These are phyloP conservation scores for Chymomyza costata DNA, from an alignment of 1,140 invertebrate species.

Conservation along the genomic window DNA sequence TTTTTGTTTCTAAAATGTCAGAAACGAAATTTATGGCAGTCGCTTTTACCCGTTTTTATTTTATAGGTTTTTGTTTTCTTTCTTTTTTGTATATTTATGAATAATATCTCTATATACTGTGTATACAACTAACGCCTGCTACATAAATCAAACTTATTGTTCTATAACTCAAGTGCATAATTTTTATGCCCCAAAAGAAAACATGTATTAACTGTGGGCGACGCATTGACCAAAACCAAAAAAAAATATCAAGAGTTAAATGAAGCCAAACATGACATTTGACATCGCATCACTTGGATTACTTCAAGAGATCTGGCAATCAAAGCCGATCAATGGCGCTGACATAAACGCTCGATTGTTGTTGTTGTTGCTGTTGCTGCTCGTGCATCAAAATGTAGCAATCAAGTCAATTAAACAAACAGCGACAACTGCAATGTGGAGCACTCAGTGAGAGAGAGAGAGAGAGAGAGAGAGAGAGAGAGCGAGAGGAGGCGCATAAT, in stretches of 20 bases:
- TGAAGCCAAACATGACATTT: slow-evolving; percentile 46
- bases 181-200: slow-evolving; percentile 13
- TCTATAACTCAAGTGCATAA: slow-evolving; percentile 39
- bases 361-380: slow-evolving; percentile 48
- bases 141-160: slow-evolving; percentile 54
- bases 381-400: slow-evolving; percentile 52
- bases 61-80: not conserved
- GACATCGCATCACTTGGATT: slow-evolving; percentile 53
- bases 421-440: slow-evolving; percentile 32
- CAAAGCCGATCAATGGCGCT: slow-evolving; percentile 19
- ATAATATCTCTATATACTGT: no score
- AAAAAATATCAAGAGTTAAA: slow-evolving; percentile 10
- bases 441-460: not conserved
- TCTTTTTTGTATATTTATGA: not conserved
- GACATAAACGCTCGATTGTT: slow-evolving; percentile 30
- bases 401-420: slow-evolving; percentile 73
- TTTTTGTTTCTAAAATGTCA: slow-evolving; percentile 1
- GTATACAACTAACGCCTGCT: not conserved
- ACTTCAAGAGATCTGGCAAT: not conserved
- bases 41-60: not conserved
- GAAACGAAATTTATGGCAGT: no score
- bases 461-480: no score
- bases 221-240: slow-evolving; percentile 19
- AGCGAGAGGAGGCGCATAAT: no score
- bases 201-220: slow-evolving; percentile 22